A percentile compares a stretch with the other conserved stretches of the same genome.
These are phyloP conservation scores for Chaenogobius annularis DNA, from an alignment of 2,113 vertebrate genomes.

Conservation along the genomic window DNA sequence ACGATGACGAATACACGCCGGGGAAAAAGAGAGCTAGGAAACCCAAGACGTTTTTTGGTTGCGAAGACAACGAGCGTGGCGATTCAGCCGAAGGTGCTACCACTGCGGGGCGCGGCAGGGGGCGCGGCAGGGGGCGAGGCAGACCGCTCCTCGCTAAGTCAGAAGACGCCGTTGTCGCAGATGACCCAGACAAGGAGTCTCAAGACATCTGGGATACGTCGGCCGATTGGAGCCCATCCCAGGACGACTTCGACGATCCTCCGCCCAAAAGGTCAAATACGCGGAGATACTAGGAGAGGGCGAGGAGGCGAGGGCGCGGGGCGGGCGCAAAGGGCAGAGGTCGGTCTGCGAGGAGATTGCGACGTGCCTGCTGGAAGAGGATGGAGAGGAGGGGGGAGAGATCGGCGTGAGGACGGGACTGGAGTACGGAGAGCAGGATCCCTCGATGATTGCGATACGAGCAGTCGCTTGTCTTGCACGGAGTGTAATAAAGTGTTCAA, in stretches of 20 bases:
- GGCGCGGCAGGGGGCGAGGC: slow-evolving; percentile 42
- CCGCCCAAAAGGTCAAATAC: slow-evolving; percentile 33
- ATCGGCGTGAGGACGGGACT: slow-evolving; percentile 66
- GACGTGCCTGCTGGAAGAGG: slow-evolving; percentile 17
- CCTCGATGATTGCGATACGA: slow-evolving; percentile 27
- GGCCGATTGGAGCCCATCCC: slow-evolving; percentile 65
- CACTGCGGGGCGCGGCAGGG: slow-evolving; percentile 46
- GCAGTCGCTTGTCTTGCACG: slow-evolving; percentile 80
- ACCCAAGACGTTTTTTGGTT: slow-evolving; percentile 47
- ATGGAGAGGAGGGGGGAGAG: slow-evolving; percentile 72
- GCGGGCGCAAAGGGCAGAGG: slow-evolving; percentile 6
- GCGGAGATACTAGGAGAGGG: slow-evolving; percentile 14
- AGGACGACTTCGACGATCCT: slow-evolving; percentile 30
- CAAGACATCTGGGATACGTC: slow-evolving; percentile 62
- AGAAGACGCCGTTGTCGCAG: slow-evolving; percentile 17
- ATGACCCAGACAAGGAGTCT: slow-evolving; percentile 46
- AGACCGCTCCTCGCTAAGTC: slow-evolving; percentile 13
- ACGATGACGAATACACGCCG: slow-evolving; percentile 1
- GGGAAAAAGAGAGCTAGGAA: slow-evolving; percentile 75
- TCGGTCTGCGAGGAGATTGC: slow-evolving; percentile 8
- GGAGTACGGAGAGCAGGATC: slow-evolving; percentile 65
- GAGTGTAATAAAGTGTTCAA: slow-evolving; percentile 92
- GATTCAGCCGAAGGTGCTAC: background rate
- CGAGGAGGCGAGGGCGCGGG: slow-evolving; percentile 55
- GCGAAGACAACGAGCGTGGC: slow-evolving; percentile 22